phyloP scores from a whole-genome alignment of 2,113 vertebrate species.

The Clarias batrachus region DNA sequence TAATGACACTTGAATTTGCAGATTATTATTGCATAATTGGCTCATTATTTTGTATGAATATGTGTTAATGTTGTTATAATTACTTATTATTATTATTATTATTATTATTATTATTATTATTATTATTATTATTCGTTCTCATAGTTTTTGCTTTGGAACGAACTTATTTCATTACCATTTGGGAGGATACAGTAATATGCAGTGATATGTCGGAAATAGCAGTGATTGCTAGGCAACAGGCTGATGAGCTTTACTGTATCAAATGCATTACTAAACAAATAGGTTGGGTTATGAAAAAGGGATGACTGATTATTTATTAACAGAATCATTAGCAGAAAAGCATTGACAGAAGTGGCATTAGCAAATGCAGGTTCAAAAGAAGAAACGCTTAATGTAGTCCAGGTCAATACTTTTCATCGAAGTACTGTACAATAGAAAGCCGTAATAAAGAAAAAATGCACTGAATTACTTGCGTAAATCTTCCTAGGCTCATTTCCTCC shows the following conservation, averaged over 20 bases:
- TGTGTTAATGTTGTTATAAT: not conserved
- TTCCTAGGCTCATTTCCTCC: too few relatives aligned
- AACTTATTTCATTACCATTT: conserved; percentile 8
- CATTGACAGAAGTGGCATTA: not conserved
- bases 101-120: not conserved
- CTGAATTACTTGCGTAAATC: not conserved
- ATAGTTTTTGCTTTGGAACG: not conserved
- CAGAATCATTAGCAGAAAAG: not conserved
- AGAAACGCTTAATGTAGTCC: not conserved
- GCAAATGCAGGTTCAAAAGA: not conserved
- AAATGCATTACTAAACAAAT: not conserved
- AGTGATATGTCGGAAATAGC: conserved; percentile 6
- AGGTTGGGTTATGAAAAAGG: not conserved
- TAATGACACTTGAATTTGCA: not conserved
- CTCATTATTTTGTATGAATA: not conserved
- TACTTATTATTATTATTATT: not conserved
- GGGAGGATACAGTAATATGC: conserved; percentile 2
- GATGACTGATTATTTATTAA: conserved; percentile 10
- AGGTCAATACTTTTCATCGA: not conserved
- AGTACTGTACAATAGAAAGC: not conserved
- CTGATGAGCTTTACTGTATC: conserved; percentile 20
- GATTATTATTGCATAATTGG: not conserved
- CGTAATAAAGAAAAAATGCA: not conserved
- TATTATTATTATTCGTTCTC: not conserved
- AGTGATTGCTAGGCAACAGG: conserved; percentile 40